Conservation (phyloP, 2,888 invertebrate genomes). For the Epistrophe grossulariae region DNA sequence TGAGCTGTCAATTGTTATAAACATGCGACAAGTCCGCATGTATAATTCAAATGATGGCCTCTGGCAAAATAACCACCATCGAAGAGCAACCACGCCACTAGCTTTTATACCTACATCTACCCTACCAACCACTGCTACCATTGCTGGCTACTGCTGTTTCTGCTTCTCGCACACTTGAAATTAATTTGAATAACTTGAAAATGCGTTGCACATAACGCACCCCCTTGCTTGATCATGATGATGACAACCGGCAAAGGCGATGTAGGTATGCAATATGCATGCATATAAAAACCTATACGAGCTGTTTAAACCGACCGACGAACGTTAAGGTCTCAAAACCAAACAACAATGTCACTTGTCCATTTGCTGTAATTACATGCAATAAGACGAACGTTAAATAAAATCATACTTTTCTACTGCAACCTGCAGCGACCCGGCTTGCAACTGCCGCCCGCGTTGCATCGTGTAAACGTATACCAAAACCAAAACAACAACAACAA, state of each 20-base stretch:
- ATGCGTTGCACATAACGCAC: conserved; percentile 73
- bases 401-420: conserved; percentile 44
- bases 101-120: conserved; percentile 24
- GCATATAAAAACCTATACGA: background rate
- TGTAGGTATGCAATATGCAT: background rate
- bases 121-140: conserved; percentile 14
- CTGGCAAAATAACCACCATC: conserved; percentile 37
- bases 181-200: conserved; percentile 75
- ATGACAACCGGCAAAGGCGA: conserved; percentile 23
- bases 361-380: conserved; percentile 75
- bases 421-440: conserved; percentile 40
- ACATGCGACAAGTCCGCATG: conserved; percentile 57
- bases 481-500: conserved; percentile 24
- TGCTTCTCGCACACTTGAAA: conserved; percentile 53
- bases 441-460: conserved; percentile 28
- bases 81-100: conserved; percentile 22
- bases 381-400: conserved; percentile 68
- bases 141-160: conserved; percentile 5
- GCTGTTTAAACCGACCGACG: conserved; percentile 4
- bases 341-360: conserved; percentile 47
- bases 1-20: conserved; percentile 68
- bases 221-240: conserved; percentile 35
- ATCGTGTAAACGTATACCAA: conserved; percentile 52
- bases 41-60: conserved; percentile 55
- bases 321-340: conserved; percentile 26